Percentiles rank a stretch among this genome's conserved stretches.
Evolutionary conservation across 23 tunicate species (phyloP).

Genomic region (Clavelina lepadiformis): DNA sequence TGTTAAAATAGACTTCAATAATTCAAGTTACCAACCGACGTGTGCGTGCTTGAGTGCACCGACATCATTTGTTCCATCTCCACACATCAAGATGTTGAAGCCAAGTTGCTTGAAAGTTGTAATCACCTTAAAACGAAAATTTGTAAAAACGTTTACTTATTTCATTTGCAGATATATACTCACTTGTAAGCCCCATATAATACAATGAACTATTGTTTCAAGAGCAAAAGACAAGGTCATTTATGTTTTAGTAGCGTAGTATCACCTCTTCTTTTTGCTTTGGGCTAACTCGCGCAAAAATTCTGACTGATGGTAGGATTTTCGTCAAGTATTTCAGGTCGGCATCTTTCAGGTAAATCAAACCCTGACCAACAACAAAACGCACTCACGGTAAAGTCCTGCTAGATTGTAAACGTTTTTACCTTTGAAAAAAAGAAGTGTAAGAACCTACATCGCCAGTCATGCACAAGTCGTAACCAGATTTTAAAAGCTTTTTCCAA

Average conservation of each 20-base stretch:
- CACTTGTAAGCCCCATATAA: too few relatives aligned
- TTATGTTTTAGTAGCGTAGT: too few relatives aligned
- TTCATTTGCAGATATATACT: too few relatives aligned
- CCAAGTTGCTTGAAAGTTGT: slow-evolving; percentile 63
- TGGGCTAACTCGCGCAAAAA: slow-evolving; percentile 94
- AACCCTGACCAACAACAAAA: slow-evolving; percentile 30
- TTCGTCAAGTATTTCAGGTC: slow-evolving; percentile 40
- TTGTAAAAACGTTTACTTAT: background rate
- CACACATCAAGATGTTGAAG: slow-evolving; percentile 90
- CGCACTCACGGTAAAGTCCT: too few relatives aligned
- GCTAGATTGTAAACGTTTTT: too few relatives aligned
- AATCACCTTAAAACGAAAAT: slow-evolving; percentile 38
- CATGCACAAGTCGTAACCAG: slow-evolving; percentile 68
- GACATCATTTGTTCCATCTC: slow-evolving; percentile 99
- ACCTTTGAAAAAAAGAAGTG: background rate
- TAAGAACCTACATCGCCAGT: slow-evolving; percentile 77
- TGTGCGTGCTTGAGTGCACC: slow-evolving; percentile 96
- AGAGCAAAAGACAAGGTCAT: too few relatives aligned
- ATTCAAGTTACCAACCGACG: too few relatives aligned
- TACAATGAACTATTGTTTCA: background rate
- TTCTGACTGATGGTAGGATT: slow-evolving; percentile 67
- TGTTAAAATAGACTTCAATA: too few relatives aligned
- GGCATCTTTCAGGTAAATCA: slow-evolving; percentile 32
- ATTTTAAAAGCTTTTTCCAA: slow-evolving; percentile 32
- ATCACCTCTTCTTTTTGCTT: slow-evolving; percentile 92